Evolutionary conservation across 2,113 vertebrate genomes (phyloP).

Genomic region (Struthidea cinerea): DNA sequence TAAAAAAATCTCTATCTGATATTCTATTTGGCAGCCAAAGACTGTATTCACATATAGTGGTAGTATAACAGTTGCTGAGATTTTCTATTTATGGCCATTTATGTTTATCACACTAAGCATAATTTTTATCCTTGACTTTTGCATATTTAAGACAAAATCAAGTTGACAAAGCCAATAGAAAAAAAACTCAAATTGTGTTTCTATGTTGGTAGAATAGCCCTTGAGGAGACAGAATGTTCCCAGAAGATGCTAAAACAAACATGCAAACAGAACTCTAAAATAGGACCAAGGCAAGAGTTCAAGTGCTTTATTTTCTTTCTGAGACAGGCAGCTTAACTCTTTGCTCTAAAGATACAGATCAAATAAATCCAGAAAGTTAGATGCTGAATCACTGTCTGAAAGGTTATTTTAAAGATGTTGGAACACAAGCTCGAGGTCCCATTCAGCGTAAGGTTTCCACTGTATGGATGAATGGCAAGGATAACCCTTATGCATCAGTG

Average conservation of each 20-base stretch:
- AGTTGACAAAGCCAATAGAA: neutral
- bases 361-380: slow-evolving; percentile 33
- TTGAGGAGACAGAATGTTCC: slow-evolving; percentile 63
- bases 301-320: slow-evolving; percentile 54
- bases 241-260: slow-evolving; percentile 61
- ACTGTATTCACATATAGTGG: neutral
- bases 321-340: slow-evolving; percentile 39
- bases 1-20: neutral
- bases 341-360: slow-evolving; percentile 37
- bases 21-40: neutral
- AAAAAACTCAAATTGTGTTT: slow-evolving; percentile 2
- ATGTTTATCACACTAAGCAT: neutral
- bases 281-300: slow-evolving; percentile 51
- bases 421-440: neutral
- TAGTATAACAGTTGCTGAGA: neutral
- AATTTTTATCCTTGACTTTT: slow-evolving; percentile 1
- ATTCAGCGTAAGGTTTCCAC: neutral
- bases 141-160: neutral
- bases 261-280: slow-evolving; percentile 58
- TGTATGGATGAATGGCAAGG: neutral
- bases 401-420: neutral
- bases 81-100: slow-evolving; percentile 5
- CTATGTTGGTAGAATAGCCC: slow-evolving; percentile 38
- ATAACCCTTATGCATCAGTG: neutral
- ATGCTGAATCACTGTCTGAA: neutral